phyloP scores from a whole-genome alignment of 2,797 vertebrate species.

The Phalanger gymnotis region DNA sequence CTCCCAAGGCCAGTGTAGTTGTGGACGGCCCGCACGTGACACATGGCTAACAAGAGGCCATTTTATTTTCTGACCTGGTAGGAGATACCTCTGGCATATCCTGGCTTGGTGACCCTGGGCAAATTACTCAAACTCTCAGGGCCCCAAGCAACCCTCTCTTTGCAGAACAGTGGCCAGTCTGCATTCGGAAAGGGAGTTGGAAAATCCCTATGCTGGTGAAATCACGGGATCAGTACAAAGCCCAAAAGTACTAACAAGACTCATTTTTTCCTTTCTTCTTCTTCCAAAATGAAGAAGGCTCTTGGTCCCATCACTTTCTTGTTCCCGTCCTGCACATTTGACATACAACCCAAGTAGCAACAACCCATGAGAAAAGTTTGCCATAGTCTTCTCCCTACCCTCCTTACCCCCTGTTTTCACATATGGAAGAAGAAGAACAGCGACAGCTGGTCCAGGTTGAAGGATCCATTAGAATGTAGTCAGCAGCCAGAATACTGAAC shows the following conservation, averaged over 20 bases:
- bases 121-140: conserved; percentile 12
- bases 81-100: neutral
- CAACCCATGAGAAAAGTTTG: neutral
- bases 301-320: neutral
- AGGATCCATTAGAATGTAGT: neutral
- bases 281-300: neutral
- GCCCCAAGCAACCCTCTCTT: neutral
- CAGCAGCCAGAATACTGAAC: neutral
- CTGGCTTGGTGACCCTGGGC: conserved; percentile 28
- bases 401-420: neutral
- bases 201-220: neutral
- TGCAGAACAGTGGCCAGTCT: neutral
- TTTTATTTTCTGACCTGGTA: neutral
- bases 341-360: neutral
- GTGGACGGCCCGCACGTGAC: neutral
- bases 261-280: neutral
- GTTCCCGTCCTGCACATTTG: neutral
- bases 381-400: neutral
- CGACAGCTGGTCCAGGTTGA: neutral
- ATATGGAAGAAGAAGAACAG: neutral
- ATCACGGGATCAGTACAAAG: neutral
- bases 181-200: neutral
- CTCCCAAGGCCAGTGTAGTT: neutral
- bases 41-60: neutral
- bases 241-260: neutral